Percentiles rank a stretch among this genome's conserved stretches.
These are phyloP conservation scores for Caenorhabditis afra DNA, from an alignment of 2,888 invertebrate genomes.

Conservation along the genomic window DNA sequence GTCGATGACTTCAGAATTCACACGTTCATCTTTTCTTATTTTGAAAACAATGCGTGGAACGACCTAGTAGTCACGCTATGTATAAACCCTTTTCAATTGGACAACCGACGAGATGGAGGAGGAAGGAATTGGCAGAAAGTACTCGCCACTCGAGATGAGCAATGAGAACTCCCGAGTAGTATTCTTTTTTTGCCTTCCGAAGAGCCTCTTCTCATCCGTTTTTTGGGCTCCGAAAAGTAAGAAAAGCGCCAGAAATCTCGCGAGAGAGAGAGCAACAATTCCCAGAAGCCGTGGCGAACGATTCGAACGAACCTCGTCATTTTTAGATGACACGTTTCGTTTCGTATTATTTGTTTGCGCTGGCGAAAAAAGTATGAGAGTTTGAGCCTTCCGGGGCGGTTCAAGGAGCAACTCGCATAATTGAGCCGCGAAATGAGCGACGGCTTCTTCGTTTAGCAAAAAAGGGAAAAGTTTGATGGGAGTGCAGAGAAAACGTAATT, in stretches of 20 bases:
- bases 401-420: constrained; percentile 17
- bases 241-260: constrained; percentile 15
- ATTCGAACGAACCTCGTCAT: background rate
- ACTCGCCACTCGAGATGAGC: constrained; percentile 18
- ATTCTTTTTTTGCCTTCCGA: constrained; percentile 5
- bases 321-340: too few species aligned
- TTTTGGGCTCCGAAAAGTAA: constrained; percentile 1
- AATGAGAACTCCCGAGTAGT: constrained; percentile 24
- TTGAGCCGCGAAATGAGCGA: constrained; percentile 8
- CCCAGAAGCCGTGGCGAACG: background rate
- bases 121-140: background rate
- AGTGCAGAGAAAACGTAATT: constrained; percentile 9
- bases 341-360: too few species aligned
- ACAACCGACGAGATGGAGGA: background rate
- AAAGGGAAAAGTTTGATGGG: background rate
- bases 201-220: background rate
- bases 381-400: background rate
- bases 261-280: background rate
- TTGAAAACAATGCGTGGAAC: background rate
- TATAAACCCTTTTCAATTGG: constrained; percentile 11
- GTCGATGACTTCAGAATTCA: too few species aligned
- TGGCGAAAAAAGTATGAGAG: background rate
- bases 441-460: background rate
- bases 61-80: constrained; percentile 29
- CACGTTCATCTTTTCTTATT: constrained; percentile 8